These are phyloP conservation scores for Strix uralensis DNA, from an alignment of 2,113 vertebrate species.

Conservation along the genomic window DNA sequence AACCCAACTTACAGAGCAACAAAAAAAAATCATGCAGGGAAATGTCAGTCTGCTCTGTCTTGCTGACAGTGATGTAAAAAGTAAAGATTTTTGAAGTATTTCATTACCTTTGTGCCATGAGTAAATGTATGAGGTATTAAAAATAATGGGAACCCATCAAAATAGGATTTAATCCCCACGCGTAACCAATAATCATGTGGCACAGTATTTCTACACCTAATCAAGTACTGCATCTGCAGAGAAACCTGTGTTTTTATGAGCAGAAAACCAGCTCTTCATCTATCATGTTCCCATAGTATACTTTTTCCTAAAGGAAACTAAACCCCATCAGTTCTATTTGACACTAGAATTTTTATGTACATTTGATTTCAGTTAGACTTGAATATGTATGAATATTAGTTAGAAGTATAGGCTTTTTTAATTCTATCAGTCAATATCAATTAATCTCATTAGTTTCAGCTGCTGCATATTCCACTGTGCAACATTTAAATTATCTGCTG, in stretches of 20 bases:
- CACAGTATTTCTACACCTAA: constrained; percentile 21
- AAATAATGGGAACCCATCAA: constrained; percentile 32
- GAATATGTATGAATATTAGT: neutral
- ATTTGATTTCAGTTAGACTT: constrained; percentile 50
- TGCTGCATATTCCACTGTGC: neutral
- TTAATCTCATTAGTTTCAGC: constrained; percentile 36
- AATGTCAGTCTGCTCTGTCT: neutral
- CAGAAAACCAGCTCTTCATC: constrained; percentile 21
- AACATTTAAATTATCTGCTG: neutral
- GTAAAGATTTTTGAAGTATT: constrained; percentile 34
- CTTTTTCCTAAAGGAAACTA: constrained; percentile 16
- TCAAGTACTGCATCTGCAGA: constrained; percentile 5
- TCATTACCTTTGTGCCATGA: constrained; percentile 42
- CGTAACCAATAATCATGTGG: constrained; percentile 40
- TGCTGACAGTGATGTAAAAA: neutral
- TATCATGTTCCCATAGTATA: constrained; percentile 13
- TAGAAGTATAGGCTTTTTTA: neutral
- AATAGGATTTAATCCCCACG: constrained; percentile 40
- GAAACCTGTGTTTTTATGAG: constrained; percentile 8
- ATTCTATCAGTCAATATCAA: constrained; percentile 36
- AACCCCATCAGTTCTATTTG: neutral
- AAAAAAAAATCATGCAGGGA: neutral
- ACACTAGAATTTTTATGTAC: constrained; percentile 12
- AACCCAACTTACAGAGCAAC: neutral
- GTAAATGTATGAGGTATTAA: constrained; percentile 31